phyloP scores from a whole-genome alignment of 2,113 vertebrate species.

The Chaetura pelagica region DNA sequence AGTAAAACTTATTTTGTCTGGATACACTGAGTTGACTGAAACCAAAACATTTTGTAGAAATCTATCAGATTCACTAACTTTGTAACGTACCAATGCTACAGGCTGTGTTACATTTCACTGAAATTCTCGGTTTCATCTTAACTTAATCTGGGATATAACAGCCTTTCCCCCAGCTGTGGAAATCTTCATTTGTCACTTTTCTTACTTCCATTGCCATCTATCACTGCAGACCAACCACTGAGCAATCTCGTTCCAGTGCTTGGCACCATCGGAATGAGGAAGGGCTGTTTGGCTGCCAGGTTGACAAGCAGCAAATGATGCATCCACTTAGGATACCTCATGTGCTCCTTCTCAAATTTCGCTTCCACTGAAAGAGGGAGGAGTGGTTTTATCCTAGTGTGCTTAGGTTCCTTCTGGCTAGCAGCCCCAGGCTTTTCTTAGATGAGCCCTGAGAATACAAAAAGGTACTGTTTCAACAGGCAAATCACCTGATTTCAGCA shows the following conservation, averaged over 20 bases:
- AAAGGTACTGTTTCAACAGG: background rate
- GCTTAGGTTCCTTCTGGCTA: background rate
- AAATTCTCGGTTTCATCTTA: background rate
- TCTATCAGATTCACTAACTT: background rate
- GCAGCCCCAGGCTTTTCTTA: background rate
- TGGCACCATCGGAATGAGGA: background rate
- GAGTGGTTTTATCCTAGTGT: background rate
- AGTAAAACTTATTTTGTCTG: constrained; percentile 11
- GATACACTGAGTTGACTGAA: background rate
- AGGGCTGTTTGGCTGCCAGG: background rate
- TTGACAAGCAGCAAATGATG: background rate
- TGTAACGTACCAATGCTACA: background rate
- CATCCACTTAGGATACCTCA: background rate
- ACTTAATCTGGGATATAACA: background rate
- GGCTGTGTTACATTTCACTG: background rate
- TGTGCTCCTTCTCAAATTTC: background rate
- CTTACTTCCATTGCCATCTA: background rate
- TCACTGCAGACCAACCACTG: background rate
- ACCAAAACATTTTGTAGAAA: constrained; percentile 12
- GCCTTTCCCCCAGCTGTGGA: background rate
- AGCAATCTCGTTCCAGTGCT: background rate
- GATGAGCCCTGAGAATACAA: background rate
- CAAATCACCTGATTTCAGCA: background rate
- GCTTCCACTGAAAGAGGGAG: background rate
- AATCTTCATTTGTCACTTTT: background rate